Evolutionary conservation across 2,113 vertebrate species (phyloP).

Genomic region (Pygoscelis adeliae): DNA sequence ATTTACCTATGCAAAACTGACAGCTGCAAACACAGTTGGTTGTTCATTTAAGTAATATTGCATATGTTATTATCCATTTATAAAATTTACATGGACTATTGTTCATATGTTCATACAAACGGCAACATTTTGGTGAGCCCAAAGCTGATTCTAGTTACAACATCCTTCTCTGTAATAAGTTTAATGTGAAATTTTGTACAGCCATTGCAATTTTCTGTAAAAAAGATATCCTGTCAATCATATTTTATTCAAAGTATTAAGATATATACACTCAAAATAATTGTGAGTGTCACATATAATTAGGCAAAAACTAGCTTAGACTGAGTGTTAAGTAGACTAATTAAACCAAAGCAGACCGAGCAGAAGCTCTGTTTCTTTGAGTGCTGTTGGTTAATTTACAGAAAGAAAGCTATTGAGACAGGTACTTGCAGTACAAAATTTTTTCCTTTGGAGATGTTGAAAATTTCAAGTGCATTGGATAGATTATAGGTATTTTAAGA

Average conservation of each 20-base stretch:
- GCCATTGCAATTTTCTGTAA: background rate
- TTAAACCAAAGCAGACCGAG: background rate
- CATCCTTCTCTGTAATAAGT: background rate
- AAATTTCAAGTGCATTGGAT: background rate
- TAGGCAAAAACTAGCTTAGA: background rate
- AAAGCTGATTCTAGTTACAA: background rate
- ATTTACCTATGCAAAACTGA: background rate
- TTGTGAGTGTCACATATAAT: background rate
- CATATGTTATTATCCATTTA: background rate
- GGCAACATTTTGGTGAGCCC: background rate
- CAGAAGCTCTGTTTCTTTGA: background rate
- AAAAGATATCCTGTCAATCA: background rate
- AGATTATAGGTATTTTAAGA: background rate
- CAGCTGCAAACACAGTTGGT: background rate
- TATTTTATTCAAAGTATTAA: background rate
- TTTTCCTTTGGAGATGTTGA: background rate
- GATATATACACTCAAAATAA: background rate
- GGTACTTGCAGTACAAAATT: background rate
- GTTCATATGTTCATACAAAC: background rate
- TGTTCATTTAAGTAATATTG: background rate
- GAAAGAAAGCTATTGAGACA: background rate
- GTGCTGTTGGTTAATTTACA: background rate
- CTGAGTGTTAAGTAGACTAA: background rate
- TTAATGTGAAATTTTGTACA: background rate
- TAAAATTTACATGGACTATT: background rate